Evolutionary conservation across 1,140 invertebrate species (phyloP), one percentile per base, ranked within the genome.

Genomic region (Lordiphosa mommai): DNA sequence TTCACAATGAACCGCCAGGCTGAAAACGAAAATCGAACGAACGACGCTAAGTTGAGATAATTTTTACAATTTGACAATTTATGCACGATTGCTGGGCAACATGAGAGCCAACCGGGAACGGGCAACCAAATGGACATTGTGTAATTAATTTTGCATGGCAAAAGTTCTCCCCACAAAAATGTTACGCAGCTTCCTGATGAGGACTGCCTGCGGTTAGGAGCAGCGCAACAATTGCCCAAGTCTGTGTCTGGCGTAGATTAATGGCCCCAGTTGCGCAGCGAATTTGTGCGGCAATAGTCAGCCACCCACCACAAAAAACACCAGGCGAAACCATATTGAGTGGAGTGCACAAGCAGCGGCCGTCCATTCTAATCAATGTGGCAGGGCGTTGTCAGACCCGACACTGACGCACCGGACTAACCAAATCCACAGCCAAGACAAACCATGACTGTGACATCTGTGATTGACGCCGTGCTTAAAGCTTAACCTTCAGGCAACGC

Each of bases 61-160:
- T 80, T 80, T 80, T 80, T 82, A 84, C 76, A 84, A 80, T 80
- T 80, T 80, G 76, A 80, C 71, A 80, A 80, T 80, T 80, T 84
- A 84, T 84, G 76, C 76, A 80, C 76, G 76, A 80, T 82, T 73
- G 69, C 52, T 60, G 65, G 13, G 32, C 46, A 44, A 47, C 40
- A 56, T 47, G 76, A 36, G 58, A 48, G 70, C 52, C 20, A 27
- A 36, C 29, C 47, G 8, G 23, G 17, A 17, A 34, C 9, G 55
- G 53, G 56, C 55, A 34, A 49, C 37, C 43, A 36, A 48, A 38
- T 23, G 52, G 14, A 12, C 77, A 84, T 80, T 80, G 76, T 80
- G 71, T 76, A 80, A 80, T 80, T 80, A 84, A 82, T 71, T 72
- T 70, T 61, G 64, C 74, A 69, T 71, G 52, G 40, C 61, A 16